Evolutionary conservation across 1,140 invertebrate genomes (phyloP).

Genomic region (Achatina immaculata): DNA sequence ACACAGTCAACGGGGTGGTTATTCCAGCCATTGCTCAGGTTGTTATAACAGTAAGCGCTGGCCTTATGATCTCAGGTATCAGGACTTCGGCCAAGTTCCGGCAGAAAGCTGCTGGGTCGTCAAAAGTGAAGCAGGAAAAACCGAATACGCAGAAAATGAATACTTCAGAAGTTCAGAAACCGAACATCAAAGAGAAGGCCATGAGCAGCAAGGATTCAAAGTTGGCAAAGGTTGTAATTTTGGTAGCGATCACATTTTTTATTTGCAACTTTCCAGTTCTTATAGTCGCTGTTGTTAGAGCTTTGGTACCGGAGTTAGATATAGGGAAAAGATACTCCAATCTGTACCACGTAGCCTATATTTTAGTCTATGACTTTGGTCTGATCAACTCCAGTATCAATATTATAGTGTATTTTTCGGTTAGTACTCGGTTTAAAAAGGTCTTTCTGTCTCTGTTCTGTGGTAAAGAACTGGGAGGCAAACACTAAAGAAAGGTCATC

Average conservation of each 20-base stretch:
- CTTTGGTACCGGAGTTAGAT: conserved; percentile 16
- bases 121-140: not conserved
- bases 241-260: conserved; percentile 19
- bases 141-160: not conserved
- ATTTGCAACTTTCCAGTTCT: conserved; percentile 21
- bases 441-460: not conserved
- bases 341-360: conserved; percentile 11
- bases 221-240: conserved; percentile 14
- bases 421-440: conserved; percentile 10
- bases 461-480: too few relatives aligned
- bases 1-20: conserved; percentile 15
- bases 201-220: conserved; percentile 15
- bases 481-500: too few relatives aligned
- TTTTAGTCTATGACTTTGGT: conserved; percentile 18
- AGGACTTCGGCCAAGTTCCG: conserved; percentile 11
- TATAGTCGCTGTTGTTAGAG: not conserved
- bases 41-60: conserved; percentile 2
- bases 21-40: conserved; percentile 23
- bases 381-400: conserved; percentile 22
- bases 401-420: conserved; percentile 14
- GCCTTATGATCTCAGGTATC: conserved; percentile 9
- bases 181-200: not conserved
- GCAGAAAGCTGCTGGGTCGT: not conserved
- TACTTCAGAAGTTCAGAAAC: not conserved
- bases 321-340: conserved; percentile 19